Percentiles rank a stretch among this genome's conserved stretches.
Evolutionary conservation across 2,113 vertebrate species (phyloP).

Genomic region (Pungitius pungitius): DNA sequence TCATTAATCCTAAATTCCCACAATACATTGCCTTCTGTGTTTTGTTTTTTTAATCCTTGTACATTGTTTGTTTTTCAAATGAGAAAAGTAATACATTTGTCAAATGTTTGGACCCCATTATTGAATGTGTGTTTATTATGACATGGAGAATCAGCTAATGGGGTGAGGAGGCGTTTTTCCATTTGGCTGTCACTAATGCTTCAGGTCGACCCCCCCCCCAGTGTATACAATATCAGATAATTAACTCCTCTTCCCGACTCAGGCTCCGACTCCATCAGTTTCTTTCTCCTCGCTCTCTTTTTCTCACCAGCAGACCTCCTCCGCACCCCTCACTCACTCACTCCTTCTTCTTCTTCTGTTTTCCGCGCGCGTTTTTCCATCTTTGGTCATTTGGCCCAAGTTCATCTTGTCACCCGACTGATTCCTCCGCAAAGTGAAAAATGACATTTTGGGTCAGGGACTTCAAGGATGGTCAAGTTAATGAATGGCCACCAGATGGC

Average conservation of each 20-base stretch:
- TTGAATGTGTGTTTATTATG: not conserved
- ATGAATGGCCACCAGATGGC: conserved; percentile 86
- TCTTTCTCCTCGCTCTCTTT: not conserved
- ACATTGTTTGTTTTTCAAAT: not conserved
- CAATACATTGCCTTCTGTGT: not conserved
- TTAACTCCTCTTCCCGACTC: conserved; percentile 47
- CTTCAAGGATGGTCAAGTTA: conserved; percentile 83
- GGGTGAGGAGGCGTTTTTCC: conserved; percentile 22
- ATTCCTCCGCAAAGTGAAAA: conserved; percentile 78
- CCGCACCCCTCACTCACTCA: conserved; percentile 11
- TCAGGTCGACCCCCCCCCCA: conserved; percentile 30
- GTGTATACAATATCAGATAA: conserved; percentile 51
- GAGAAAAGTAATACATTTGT: not conserved
- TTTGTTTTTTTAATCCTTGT: not conserved
- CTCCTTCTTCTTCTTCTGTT: conserved; percentile 7
- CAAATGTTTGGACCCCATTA: not conserved
- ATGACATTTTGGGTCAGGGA: conserved; percentile 81
- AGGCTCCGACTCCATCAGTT: conserved; percentile 16
- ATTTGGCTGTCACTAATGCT: conserved; percentile 20
- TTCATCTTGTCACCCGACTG: conserved; percentile 68
- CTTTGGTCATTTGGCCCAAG: conserved; percentile 71
- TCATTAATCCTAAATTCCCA: not conserved
- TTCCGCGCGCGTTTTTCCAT: conserved; percentile 52
- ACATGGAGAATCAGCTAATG: conserved; percentile 13
- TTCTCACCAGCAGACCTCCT: not conserved